These are phyloP conservation scores for Hemistola chrysoprasaria DNA, from an alignment of 2,888 invertebrate genomes.

Conservation along the genomic window DNA sequence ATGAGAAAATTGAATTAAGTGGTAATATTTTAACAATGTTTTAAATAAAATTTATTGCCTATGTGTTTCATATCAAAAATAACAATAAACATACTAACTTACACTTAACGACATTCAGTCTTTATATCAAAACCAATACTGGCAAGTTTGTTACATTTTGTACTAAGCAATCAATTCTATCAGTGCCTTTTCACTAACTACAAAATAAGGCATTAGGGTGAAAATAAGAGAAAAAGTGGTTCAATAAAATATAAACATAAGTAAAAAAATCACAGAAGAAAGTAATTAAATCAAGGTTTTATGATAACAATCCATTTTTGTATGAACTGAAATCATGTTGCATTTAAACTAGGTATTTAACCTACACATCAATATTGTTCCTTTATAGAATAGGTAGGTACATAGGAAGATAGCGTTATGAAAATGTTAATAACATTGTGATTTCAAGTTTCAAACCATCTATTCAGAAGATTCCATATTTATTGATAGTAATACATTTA, in stretches of 20 bases:
- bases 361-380: too few relatives aligned
- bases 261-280: too few relatives aligned
- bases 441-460: conserved; percentile 16
- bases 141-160: conserved; percentile 81
- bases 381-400: too few relatives aligned
- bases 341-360: too few relatives aligned
- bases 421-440: too few relatives aligned
- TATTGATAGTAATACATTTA: too few relatives aligned
- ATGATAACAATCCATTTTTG: too few relatives aligned
- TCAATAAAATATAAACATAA: neutral
- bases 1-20: conserved; percentile 16
- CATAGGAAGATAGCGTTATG: too few relatives aligned
- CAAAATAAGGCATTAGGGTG: conserved; percentile 8
- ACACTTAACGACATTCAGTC: conserved; percentile 79
- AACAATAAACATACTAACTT: conserved; percentile 58
- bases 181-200: conserved; percentile 69
- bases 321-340: too few relatives aligned
- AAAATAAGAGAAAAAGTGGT: conserved; percentile 2
- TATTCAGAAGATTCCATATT: conserved; percentile 11
- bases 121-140: conserved; percentile 81
- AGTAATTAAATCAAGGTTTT: neutral
- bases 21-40: conserved; percentile 24
- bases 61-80: conserved; percentile 53
- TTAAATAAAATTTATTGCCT: conserved; percentile 46
- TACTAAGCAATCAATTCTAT: conserved; percentile 73